phyloP scores from a whole-genome alignment of 2,797 vertebrate species.

The Rhinophrynus dorsalis region DNA sequence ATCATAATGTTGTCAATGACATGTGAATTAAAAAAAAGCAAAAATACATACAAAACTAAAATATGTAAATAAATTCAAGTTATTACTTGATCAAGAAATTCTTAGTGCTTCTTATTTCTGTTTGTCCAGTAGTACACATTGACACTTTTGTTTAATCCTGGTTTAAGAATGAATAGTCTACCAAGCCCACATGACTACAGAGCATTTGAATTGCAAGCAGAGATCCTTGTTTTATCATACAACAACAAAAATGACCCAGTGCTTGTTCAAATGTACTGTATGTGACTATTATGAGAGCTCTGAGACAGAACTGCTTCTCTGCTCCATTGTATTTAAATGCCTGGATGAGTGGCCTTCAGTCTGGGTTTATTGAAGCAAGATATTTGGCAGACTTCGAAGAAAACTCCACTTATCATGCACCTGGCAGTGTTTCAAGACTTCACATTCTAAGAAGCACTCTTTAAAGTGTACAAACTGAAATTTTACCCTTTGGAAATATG shows the following conservation, averaged over 20 bases:
- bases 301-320: conserved; percentile 15
- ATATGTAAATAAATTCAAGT: too few species aligned
- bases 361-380: conserved; percentile 40
- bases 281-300: conserved; percentile 5
- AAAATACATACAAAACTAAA: too few species aligned
- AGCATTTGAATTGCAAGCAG: neutral
- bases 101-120: too few species aligned
- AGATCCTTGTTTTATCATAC: neutral
- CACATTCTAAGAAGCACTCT: conserved; percentile 33
- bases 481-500: conserved; percentile 34
- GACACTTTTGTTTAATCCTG: too few species aligned
- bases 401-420: conserved; percentile 39
- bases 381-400: conserved; percentile 38
- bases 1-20: too few species aligned
- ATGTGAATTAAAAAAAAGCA: too few species aligned
- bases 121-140: too few species aligned
- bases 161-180: too few species aligned
- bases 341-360: conserved; percentile 39
- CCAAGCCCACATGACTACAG: too few species aligned
- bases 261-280: conserved; percentile 13
- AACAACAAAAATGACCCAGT: neutral
- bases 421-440: conserved; percentile 38
- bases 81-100: too few species aligned
- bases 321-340: conserved; percentile 35
- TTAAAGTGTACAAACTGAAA: conserved; percentile 42